Evolutionary conservation across 1,140 invertebrate genomes (phyloP).

Genomic region (Tribolium madens): DNA sequence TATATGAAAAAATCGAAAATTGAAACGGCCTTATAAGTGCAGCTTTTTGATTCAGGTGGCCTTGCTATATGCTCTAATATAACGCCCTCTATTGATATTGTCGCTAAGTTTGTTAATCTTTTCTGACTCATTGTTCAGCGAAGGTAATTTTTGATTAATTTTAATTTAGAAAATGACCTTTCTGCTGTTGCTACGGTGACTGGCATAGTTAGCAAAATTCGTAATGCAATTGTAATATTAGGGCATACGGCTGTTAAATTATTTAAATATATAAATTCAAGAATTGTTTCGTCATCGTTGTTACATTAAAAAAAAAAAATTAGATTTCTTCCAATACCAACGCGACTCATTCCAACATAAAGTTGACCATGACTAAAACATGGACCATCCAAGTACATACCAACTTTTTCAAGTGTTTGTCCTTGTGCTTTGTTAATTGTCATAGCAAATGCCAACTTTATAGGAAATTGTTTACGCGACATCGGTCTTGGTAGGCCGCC

Average conservation of each 20-base stretch:
- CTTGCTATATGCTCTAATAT: no score
- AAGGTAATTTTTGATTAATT: constrained; percentile 45
- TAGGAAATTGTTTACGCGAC: constrained; percentile 52
- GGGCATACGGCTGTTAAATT: no score
- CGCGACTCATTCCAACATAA: constrained; percentile 61
- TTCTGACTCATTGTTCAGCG: constrained; percentile 14
- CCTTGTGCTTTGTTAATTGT: constrained; percentile 65
- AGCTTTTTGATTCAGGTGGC: no score
- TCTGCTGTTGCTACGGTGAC: constrained; percentile 26
- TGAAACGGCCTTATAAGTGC: no score
- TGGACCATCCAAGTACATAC: constrained; percentile 59
- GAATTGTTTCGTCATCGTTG: no score
- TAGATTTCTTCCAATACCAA: background rate
- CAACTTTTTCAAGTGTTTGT: constrained; percentile 60
- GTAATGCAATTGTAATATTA: constrained; percentile 31
- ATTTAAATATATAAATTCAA: no score
- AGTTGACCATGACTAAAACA: constrained; percentile 65
- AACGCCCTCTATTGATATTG: constrained; percentile 6
- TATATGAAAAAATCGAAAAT: no score
- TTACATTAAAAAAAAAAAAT: no score
- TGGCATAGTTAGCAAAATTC: constrained; percentile 36
- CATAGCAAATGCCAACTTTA: constrained; percentile 49
- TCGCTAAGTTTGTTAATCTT: constrained; percentile 21
- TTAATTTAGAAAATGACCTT: constrained; percentile 45
- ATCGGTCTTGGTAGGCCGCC: constrained; percentile 13